Conservation (phyloP, 2,888 invertebrate genomes). For the Ophioninae sp. region DNA sequence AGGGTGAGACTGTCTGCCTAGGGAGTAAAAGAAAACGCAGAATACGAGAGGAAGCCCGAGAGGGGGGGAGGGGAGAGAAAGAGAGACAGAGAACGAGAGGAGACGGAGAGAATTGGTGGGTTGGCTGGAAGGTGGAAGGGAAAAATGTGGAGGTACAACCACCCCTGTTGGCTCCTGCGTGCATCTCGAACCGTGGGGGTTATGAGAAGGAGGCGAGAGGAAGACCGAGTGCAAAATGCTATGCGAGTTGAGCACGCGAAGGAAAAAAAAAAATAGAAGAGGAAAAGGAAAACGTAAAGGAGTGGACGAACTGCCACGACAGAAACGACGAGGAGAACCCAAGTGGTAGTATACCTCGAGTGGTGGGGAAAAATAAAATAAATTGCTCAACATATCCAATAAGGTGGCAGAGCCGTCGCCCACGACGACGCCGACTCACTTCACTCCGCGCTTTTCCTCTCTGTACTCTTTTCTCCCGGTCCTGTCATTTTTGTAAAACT, state of each 20-base stretch:
- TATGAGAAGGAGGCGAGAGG: slow-evolving; percentile 46
- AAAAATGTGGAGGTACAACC: slow-evolving; percentile 54
- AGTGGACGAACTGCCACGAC: slow-evolving; percentile 54
- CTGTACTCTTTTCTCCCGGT: slow-evolving; percentile 67
- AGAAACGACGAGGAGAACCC: slow-evolving; percentile 36
- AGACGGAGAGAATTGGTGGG: slow-evolving; percentile 52
- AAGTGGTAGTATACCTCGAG: slow-evolving; percentile 36
- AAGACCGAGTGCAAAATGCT: slow-evolving; percentile 52
- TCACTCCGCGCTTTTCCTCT: not conserved
- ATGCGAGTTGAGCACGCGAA: slow-evolving; percentile 23
- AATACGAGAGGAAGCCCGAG: slow-evolving; percentile 25
- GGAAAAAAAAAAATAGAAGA: too few species aligned
- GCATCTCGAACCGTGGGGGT: slow-evolving; percentile 28
- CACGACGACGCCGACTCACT: slow-evolving; percentile 74
- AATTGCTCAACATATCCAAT: slow-evolving; percentile 81
- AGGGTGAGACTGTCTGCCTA: slow-evolving; percentile 29
- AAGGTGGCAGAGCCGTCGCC: slow-evolving; percentile 81
- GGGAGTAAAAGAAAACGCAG: slow-evolving; percentile 52
- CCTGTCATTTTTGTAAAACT: slow-evolving; percentile 50
- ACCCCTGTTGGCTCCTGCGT: slow-evolving; percentile 42
- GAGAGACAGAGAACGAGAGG: slow-evolving; percentile 17
- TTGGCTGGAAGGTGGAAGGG: slow-evolving; percentile 54
- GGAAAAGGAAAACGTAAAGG: slow-evolving; percentile 38
- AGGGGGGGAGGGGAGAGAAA: slow-evolving; percentile 23
- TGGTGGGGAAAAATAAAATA: slow-evolving; percentile 78